Evolutionary conservation across 1,140 invertebrate genomes (phyloP), one percentile per base, ranked within the genome.

Genomic region (Yoshiicerus persimilis): DNA sequence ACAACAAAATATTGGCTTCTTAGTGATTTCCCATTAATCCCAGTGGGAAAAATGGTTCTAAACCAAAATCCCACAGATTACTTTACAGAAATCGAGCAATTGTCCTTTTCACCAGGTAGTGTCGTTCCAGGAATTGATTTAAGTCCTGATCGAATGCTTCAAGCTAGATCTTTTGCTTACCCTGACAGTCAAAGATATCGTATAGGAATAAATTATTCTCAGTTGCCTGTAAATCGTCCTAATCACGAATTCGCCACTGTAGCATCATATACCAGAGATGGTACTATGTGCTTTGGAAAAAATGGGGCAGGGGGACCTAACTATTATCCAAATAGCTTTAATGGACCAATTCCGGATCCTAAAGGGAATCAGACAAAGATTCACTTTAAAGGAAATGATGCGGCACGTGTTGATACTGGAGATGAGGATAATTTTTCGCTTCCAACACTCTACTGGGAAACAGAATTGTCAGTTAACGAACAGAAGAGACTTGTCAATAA

Each of bases 301-400:
- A 93, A 94, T 11, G 95, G 95, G 93, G 92, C 94, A 20, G 92
- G 47, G 36, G 95, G 96, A 10, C 98, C 98, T 0, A 99, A 98
- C 93, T 99, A 99, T 92, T 98, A 95, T 93, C 98, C 98, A 0
- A 99, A 99, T 92, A 98, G 97, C 88, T 99, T 99, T 92, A 93
- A 93, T 87, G 97, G 97, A 0, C 97, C 97, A 0, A 92, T 94
- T 34, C 93, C 93, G 0, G 91, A 94, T 75, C 87, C 64, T 9
- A 89, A 84, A 3, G 92, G 89, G 30, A 83, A 88, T 75, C 9
- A 13, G 10, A 75, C 62, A 38, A 80, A 85, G 39, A 80, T 92
- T 20, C 87, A 38, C 1, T 13, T 86, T 6, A 34, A 5, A 38
- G 88, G 88, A 23, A 84, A 77, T n/a, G 87, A 86, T 47, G 30